Evolutionary conservation across 2,888 invertebrate genomes (phyloP).

Genomic region (Zeuzera pyrina): DNA sequence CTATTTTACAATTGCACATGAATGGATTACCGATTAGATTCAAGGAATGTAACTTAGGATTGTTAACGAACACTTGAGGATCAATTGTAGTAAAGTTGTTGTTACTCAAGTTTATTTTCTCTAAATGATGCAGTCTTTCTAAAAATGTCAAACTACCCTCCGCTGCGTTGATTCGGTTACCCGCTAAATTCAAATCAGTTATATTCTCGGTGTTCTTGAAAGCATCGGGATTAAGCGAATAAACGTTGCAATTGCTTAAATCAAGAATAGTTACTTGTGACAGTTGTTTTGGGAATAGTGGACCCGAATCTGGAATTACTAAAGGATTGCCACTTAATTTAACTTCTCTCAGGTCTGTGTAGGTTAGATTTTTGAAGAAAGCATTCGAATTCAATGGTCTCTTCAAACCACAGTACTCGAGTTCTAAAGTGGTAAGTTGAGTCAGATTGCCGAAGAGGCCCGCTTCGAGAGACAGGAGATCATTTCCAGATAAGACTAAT

Average conservation of each 20-base stretch:
- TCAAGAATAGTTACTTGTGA: conserved; percentile 76
- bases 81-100: conserved; percentile 76
- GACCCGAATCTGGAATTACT: conserved; percentile 69
- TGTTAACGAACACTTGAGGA: conserved; percentile 68
- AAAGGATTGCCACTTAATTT: conserved; percentile 79
- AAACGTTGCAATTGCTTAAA: conserved; percentile 77
- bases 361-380: conserved; percentile 77
- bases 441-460: conserved; percentile 80
- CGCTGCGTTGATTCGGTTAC: conserved; percentile 68
- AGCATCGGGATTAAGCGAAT: conserved; percentile 71
- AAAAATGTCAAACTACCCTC: conserved; percentile 70
- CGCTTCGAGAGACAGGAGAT: conserved; percentile 76
- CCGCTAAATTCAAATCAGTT: conserved; percentile 73
- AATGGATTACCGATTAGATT: conserved; percentile 80
- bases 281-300: conserved; percentile 77
- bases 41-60: conserved; percentile 72
- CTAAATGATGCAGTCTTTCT: conserved; percentile 66
- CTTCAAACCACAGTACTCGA: conserved; percentile 79
- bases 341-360: conserved; percentile 78
- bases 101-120: conserved; percentile 75
- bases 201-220: conserved; percentile 76
- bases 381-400: conserved; percentile 76
- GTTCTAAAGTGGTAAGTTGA: conserved; percentile 76
- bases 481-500: conserved; percentile 79
- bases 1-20: conserved; percentile 78